phyloP scores from a whole-genome alignment of 2,888 invertebrate genomes.

The Exocentrus adspersus region DNA sequence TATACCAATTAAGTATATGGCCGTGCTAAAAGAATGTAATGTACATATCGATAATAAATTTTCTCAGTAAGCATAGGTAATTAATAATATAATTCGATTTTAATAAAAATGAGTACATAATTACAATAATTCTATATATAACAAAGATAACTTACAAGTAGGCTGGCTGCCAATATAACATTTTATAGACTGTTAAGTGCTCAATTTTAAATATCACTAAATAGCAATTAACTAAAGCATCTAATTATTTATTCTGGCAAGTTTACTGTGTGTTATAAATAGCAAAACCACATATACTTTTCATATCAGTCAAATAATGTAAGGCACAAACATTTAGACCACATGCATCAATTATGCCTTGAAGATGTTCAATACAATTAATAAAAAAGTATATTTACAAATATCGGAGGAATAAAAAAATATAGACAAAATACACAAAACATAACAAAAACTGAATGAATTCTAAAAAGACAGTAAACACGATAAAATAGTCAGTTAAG shows the following conservation, averaged over 20 bases:
- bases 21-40: background rate
- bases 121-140: background rate
- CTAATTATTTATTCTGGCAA: slow-evolving; percentile 40
- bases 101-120: background rate
- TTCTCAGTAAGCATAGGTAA: background rate
- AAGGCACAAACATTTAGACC: slow-evolving; percentile 44
- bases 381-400: slow-evolving; percentile 27
- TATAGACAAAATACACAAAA: slow-evolving; percentile 29
- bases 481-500: background rate
- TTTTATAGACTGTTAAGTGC: slow-evolving; percentile 15
- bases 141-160: slow-evolving; percentile 4
- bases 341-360: slow-evolving; percentile 25
- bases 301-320: slow-evolving; percentile 44
- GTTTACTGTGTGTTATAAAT: slow-evolving; percentile 35
- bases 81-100: background rate
- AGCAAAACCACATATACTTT: slow-evolving; percentile 36
- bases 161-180: slow-evolving; percentile 2
- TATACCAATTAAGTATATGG: slow-evolving; percentile 19
- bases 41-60: background rate
- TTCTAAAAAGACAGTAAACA: slow-evolving; percentile 10
- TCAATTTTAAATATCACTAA: slow-evolving; percentile 28
- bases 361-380: slow-evolving; percentile 24
- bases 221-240: slow-evolving; percentile 33
- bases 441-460: slow-evolving; percentile 23
- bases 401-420: slow-evolving; percentile 24